A percentile compares a stretch with the other conserved stretches of the same genome.
Evolutionary conservation across 1,140 invertebrate species (phyloP).

Genomic region (Zaprionus gabonicus): DNA sequence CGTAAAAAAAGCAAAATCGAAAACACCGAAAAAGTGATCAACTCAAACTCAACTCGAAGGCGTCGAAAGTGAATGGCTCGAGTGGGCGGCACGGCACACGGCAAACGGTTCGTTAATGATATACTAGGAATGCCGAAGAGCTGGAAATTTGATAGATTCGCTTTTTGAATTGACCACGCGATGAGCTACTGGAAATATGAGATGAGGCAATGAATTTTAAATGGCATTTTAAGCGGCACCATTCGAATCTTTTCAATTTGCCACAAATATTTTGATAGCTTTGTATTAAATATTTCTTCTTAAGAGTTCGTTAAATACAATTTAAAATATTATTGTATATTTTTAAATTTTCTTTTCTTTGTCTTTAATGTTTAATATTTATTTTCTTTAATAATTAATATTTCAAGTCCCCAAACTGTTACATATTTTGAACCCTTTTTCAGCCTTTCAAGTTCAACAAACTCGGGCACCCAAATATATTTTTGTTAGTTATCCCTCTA

Average conservation of each 20-base stretch:
- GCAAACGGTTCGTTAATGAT: constrained; percentile 42
- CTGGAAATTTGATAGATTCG: constrained; percentile 16
- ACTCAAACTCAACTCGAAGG: constrained; percentile 16
- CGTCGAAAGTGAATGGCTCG: constrained; percentile 50
- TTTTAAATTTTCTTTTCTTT: background rate
- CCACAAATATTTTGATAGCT: background rate
- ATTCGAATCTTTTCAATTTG: background rate
- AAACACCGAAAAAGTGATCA: background rate
- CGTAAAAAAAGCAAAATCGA: constrained; percentile 5
- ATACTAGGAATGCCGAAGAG: constrained; percentile 19
- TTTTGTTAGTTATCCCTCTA: background rate
- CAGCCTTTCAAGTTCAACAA: constrained; percentile 3
- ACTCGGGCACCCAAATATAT: background rate
- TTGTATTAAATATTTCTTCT: background rate
- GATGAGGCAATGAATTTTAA: constrained; percentile 1
- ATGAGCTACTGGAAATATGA: constrained; percentile 20
- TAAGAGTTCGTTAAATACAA: background rate
- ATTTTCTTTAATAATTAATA: background rate
- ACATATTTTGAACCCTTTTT: constrained; percentile 3
- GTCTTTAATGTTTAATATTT: background rate
- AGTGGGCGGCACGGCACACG: constrained; percentile 33
- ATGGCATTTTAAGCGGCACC: background rate
- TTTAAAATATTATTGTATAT: background rate
- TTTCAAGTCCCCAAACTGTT: background rate
- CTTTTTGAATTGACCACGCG: background rate